Base-by-base conservation (phyloP, 2,113 vertebrate species). In the Scophthalmus maximus region DNA sequence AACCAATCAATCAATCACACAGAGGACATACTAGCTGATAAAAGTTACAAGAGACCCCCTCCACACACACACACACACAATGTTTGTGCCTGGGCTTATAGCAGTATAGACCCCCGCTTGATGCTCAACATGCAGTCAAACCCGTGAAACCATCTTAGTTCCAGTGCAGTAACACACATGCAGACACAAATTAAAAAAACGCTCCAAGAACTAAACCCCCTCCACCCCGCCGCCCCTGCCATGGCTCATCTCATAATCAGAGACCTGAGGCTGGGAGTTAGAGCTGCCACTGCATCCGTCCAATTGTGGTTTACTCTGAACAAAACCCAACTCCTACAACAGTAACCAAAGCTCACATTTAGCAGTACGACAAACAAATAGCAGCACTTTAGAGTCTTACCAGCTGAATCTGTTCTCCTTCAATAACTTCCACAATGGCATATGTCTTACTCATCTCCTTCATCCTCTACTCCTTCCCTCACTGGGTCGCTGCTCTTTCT, bases 361-460 rank as follows among this genome's bases (percentile, higher is more conserved):
- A 69, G 51, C 6, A 57, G 26, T 29, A 20, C 34, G 15, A 69
- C 9, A 72, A 77, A 56, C 15, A 70, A 55, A 34, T 1, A 23
- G 6, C 14, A 53, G 51, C 50, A 0, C 7, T 30, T 72, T 17
- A 42, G 12, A 58, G 50, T 77, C 93, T 94, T 92, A 95, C 94
- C 94, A 94, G 89, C 80, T 95, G 94, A 76, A 94, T 93, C 73
- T 94, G 90, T 82, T 94, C 91, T 78, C 93, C 92, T 80, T 94
- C 91, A 52, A 94, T 85, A 66, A 94, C 92, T 83, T 94, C 93
- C 84, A 95, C 93, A 81, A 95, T 92, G 73, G 94, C 93, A 80
- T 88, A 93, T 0, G 92, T 93, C 79, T 93, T 94, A 79, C 36
- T 94, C 86, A 91, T 86, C 63, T 94, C 94, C 89, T 94, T 94